Evolutionary conservation across 1,140 invertebrate genomes (phyloP).

Genomic region (Lepidurus packardi): DNA sequence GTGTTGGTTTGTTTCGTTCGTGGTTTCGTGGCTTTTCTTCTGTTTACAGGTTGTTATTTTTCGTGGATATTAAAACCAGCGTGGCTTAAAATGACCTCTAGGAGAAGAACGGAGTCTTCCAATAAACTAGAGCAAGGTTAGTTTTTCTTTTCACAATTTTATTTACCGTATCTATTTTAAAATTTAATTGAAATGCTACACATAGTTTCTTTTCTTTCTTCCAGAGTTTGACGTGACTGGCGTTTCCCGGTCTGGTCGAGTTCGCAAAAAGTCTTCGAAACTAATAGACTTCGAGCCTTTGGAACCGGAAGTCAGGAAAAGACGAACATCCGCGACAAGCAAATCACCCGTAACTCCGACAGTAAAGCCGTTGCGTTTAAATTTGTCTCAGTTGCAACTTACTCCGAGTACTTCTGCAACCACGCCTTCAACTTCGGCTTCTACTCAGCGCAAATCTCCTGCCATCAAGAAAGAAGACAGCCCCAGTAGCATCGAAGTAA

Average conservation of each 20-base stretch:
- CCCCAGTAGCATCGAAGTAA: neutral
- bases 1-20: too few species aligned
- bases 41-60: too few species aligned
- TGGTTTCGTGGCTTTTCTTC: too few species aligned
- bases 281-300: constrained; percentile 85
- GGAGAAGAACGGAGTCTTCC: neutral
- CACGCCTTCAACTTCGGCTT: neutral
- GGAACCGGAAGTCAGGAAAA: constrained; percentile 51
- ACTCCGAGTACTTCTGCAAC: neutral
- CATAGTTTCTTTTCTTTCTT: neutral
- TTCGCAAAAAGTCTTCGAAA: constrained; percentile 90
- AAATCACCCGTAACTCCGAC: constrained; percentile 21
- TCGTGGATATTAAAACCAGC: too few species aligned
- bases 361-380: neutral
- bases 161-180: neutral
- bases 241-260: constrained; percentile 76
- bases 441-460: neutral
- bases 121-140: neutral
- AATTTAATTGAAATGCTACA: neutral
- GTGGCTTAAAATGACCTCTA: neutral
- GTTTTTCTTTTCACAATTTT: neutral
- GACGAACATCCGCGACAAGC: constrained; percentile 37
- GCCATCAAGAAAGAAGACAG: neutral
- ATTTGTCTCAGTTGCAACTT: neutral
- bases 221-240: constrained; percentile 64